Evolutionary conservation across 2,888 invertebrate species (phyloP), one percentile per base, ranked within the genome.

Genomic region (Pachymerium ferrugineum): DNA sequence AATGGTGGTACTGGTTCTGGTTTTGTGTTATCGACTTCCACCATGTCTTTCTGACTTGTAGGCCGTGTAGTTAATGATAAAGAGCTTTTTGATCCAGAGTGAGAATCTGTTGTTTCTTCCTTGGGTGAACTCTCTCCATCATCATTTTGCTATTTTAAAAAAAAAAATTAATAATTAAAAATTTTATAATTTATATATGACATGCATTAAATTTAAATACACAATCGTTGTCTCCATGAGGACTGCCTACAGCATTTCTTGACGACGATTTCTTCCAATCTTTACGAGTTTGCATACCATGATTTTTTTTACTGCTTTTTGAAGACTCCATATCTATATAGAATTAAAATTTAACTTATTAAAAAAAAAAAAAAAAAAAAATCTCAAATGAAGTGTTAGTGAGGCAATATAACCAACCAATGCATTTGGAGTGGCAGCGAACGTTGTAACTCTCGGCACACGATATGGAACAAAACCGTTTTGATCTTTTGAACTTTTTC

Each of bases 381-480:
- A n/a, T n/a, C 28, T 25, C 6, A 47, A 8, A 25, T 54, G 14
- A 28, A n/a, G 12, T 5, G 1, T 10, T 62, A 38, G 14, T 62
- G n/a, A n/a, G 3, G 62, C 25, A 33, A 22, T 14, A 71, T 68
- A 25, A 47, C 38, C 30, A 25, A 73, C 72, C 80, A 72, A 82
- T 77, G 28, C 82, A 79, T 74, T 80, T 79, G 22, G 82, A 80
- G n/a, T n/a, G n/a, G 78, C 82, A 83, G 74, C 81, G 81, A 42
- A 83, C 83, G 79, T 83, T 84, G 81, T 82, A 83, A 74, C 80
- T 87, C 81, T 87, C 88, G 72, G 89, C 89, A 83, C 92, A 92
- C 19, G 86, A 84, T 28, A 88, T 86, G 0, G 91, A 90, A 80
- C 92, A 93, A 80, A 90, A 92, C 67, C 90, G 85, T 80, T 90